These are phyloP conservation scores for Gambusia holbrooki DNA, from an alignment of 2,113 vertebrate species.

Conservation along the genomic window DNA sequence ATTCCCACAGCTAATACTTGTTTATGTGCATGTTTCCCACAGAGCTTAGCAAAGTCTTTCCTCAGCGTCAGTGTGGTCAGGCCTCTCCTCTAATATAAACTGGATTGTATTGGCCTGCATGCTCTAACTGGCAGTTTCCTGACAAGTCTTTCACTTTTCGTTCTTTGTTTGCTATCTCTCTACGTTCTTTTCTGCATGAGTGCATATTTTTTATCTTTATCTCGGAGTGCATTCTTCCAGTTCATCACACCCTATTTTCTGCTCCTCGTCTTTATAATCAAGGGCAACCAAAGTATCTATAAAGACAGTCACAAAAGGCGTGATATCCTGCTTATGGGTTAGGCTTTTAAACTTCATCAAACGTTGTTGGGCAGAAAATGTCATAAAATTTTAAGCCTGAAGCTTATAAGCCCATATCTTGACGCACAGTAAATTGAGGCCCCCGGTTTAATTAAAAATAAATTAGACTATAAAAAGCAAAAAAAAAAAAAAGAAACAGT, in stretches of 20 bases:
- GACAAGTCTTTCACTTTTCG: neutral
- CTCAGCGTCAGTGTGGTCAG: constrained; percentile 9
- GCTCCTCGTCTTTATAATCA: constrained; percentile 44
- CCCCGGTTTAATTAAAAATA: neutral
- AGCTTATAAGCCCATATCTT: neutral
- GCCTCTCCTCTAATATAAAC: constrained; percentile 19
- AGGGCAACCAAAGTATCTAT: constrained; percentile 51
- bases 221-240: neutral
- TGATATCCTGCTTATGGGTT: constrained; percentile 19
- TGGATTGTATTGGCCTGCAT: constrained; percentile 18
- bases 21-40: constrained; percentile 48
- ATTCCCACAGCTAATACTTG: constrained; percentile 22
- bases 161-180: neutral
- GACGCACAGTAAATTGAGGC: neutral
- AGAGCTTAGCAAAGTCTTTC: constrained; percentile 33
- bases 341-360: constrained; percentile 1
- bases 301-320: constrained; percentile 26
- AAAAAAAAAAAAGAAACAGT: neutral
- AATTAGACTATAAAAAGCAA: neutral
- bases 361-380: constrained; percentile 4
- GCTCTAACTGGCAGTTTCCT: constrained; percentile 6
- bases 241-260: constrained; percentile 27
- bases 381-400: constrained; percentile 4
- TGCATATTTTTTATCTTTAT: constrained; percentile 10
- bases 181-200: neutral